A percentile compares a stretch with the other conserved stretches of the same genome.
phyloP scores from a whole-genome alignment of 2,797 vertebrate species.

The Arctocebus calabarensis region DNA sequence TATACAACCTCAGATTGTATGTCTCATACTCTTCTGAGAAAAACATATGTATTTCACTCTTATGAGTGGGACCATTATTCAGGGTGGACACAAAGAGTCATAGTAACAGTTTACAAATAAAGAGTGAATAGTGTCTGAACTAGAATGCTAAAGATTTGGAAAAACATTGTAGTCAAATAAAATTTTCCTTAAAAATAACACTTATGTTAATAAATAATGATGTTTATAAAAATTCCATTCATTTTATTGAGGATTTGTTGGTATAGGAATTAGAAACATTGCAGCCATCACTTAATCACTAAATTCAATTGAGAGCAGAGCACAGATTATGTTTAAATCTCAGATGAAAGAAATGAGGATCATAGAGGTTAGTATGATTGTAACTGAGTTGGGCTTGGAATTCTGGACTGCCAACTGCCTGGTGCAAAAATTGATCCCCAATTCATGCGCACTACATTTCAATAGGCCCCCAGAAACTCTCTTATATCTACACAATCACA shows the following conservation, averaged over 20 bases:
- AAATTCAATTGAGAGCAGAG: not conserved
- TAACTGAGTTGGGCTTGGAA: not conserved
- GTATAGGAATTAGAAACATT: not conserved
- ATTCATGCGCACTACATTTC: not conserved
- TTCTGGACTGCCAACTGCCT: not conserved
- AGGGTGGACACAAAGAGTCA: not conserved
- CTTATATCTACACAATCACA: not conserved
- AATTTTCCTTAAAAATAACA: not conserved
- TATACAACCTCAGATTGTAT: not conserved
- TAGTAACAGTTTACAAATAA: not conserved
- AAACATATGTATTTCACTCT: conserved; percentile 13
- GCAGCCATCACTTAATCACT: not conserved
- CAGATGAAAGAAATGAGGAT: not conserved
- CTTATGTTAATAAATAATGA: not conserved
- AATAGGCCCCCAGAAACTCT: not conserved
- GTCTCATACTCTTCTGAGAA: not conserved
- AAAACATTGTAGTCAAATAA: not conserved
- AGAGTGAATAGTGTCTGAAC: not conserved
- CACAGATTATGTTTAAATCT: not conserved
- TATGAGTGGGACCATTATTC: not conserved
- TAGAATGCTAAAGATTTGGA: not conserved
- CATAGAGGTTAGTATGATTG: not conserved
- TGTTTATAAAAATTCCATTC: not conserved
- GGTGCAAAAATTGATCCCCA: not conserved
- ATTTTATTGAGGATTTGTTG: not conserved